phyloP scores from a whole-genome alignment of 1,140 invertebrate genomes.

The Maconellicoccus hirsutus region DNA sequence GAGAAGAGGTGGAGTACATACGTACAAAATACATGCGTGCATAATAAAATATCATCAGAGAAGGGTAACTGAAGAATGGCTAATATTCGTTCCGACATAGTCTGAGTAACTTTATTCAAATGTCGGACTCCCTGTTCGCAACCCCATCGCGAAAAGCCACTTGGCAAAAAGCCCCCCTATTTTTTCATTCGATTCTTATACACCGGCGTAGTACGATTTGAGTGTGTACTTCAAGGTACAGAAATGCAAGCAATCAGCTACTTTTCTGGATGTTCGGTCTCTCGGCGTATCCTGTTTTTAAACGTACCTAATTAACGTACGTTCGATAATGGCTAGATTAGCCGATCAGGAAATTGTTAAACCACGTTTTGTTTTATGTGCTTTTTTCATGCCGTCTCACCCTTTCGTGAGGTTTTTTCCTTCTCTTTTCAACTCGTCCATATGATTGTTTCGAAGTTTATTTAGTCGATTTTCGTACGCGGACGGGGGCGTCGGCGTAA shows the following conservation, averaged over 20 bases:
- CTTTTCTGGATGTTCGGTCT: not conserved
- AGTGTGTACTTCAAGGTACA: not conserved
- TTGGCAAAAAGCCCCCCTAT: not conserved
- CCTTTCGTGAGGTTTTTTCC: no score
- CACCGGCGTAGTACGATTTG: not conserved
- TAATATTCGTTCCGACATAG: slow-evolving; percentile 16
- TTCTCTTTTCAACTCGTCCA: no score
- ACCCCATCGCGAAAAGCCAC: slow-evolving; percentile 5
- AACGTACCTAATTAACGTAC: slow-evolving; percentile 12
- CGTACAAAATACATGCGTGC: slow-evolving; percentile 11
- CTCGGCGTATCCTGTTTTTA: not conserved
- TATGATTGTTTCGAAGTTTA: no score
- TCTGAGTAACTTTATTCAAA: slow-evolving; percentile 10
- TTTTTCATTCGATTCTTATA: not conserved
- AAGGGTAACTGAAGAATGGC: slow-evolving; percentile 20
- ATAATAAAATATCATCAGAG: slow-evolving; percentile 7
- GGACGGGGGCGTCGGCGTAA: no score
- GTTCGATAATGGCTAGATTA: slow-evolving; percentile 14
- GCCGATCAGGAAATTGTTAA: slow-evolving; percentile 14
- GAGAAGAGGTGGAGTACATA: not conserved
- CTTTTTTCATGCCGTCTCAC: no score
- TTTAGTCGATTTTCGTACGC: no score
- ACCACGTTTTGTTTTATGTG: not conserved
- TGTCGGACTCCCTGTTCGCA: not conserved
- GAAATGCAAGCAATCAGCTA: slow-evolving; percentile 17